Percentiles rank a stretch among this genome's conserved stretches.
Conservation (phyloP, 2,113 vertebrate species). For the Macheiramphus alcinus region DNA sequence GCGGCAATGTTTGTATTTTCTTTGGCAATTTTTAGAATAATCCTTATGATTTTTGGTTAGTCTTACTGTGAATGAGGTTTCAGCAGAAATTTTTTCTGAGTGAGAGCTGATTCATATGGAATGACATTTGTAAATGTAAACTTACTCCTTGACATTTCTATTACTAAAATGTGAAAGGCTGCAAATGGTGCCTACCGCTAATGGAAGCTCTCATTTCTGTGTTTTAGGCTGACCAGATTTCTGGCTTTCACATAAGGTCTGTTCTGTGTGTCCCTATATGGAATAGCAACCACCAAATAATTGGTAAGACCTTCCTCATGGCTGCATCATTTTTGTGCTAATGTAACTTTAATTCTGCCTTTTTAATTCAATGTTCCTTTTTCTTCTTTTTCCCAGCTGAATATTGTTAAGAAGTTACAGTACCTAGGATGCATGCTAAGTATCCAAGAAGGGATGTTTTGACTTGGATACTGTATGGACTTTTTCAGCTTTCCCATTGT, state of each 20-base stretch:
- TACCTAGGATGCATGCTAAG: slow-evolving; percentile 11
- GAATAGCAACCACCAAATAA: slow-evolving; percentile 99
- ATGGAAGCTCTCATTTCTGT: slow-evolving; percentile 49
- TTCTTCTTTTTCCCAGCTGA: background rate
- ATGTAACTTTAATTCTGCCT: background rate
- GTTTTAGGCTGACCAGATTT: slow-evolving; percentile 93
- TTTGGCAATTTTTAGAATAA: background rate
- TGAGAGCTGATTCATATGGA: background rate
- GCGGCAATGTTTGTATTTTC: background rate
- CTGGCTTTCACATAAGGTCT: slow-evolving; percentile 95
- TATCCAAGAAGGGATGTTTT: slow-evolving; percentile 29
- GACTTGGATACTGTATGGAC: background rate
- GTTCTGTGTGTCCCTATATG: slow-evolving; percentile 98
- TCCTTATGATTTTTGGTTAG: background rate
- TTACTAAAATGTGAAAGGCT: background rate
- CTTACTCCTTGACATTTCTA: background rate
- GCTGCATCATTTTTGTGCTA: background rate
- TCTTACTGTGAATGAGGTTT: background rate
- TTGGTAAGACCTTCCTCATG: slow-evolving; percentile 80
- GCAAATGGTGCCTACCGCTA: background rate
- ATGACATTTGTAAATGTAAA: background rate
- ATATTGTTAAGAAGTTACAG: background rate
- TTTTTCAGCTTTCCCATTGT: background rate
- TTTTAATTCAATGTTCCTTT: background rate
- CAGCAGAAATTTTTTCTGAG: background rate